Conservation (phyloP, 1,140 invertebrate species). For the Glossosoma conforme region DNA sequence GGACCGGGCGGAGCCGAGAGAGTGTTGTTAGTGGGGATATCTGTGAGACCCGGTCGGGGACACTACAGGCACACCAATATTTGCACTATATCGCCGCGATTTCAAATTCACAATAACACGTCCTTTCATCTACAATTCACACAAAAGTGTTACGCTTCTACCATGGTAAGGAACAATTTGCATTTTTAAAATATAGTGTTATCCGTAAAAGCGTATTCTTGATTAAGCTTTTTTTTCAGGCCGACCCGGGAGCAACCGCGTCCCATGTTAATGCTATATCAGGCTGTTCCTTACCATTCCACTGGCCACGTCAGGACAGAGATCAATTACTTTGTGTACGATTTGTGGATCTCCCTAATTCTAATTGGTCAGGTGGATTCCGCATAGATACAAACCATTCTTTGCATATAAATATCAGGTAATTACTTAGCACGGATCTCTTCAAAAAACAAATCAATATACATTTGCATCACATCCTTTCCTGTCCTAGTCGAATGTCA, state of each 20-base stretch:
- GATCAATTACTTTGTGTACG: conserved; percentile 84
- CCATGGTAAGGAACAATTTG: conserved; percentile 42
- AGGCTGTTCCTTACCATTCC: conserved; percentile 87
- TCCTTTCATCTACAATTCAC: conserved; percentile 77
- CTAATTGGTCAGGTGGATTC: conserved; percentile 94
- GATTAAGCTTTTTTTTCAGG: conserved; percentile 41
- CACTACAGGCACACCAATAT: conserved; percentile 86
- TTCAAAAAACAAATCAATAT: too few relatives aligned
- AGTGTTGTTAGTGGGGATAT: conserved; percentile 79
- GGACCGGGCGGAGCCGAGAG: conserved; percentile 58
- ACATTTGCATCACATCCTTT: not conserved
- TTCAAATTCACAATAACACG: conserved; percentile 89
- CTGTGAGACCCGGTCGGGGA: conserved; percentile 81
- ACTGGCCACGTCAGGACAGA: conserved; percentile 88
- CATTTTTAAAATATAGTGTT: conserved; percentile 11
- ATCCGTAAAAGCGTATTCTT: conserved; percentile 6
- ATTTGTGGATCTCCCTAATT: conserved; percentile 64
- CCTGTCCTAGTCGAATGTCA: too few relatives aligned
- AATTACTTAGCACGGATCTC: conserved; percentile 25
- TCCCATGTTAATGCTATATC: conserved; percentile 75
- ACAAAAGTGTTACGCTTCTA: conserved; percentile 73
- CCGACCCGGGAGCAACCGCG: conserved; percentile 59
- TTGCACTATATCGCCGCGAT: conserved; percentile 88
- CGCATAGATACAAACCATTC: conserved; percentile 80
- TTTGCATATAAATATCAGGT: conserved; percentile 86